phyloP scores from a whole-genome alignment of 2,888 invertebrate genomes.

The Junonia oenone region DNA sequence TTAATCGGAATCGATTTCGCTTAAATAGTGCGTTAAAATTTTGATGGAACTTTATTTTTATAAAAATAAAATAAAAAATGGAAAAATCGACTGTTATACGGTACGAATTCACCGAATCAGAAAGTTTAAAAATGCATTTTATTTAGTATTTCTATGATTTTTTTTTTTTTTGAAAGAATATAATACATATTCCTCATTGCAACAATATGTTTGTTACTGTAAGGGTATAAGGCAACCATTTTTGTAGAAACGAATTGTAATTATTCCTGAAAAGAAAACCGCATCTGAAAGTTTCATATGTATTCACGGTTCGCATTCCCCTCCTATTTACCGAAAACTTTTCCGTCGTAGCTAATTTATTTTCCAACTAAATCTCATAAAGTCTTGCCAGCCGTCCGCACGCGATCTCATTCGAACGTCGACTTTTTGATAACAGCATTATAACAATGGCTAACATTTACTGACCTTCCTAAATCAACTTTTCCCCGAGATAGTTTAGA shows the following conservation, averaged over 20 bases:
- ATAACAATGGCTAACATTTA: constrained; percentile 51
- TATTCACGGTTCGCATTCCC: constrained; percentile 18
- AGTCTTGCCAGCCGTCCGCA: constrained; percentile 62
- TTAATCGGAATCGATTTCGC: too few species aligned
- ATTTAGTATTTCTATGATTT: too few species aligned
- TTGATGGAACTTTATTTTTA: too few species aligned
- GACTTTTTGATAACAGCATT: constrained; percentile 70
- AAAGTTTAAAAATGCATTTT: too few species aligned
- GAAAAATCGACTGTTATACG: too few species aligned
- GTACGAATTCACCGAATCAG: too few species aligned
- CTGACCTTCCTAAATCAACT: constrained; percentile 34
- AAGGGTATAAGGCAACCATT: too few species aligned
- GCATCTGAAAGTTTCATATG: constrained; percentile 16
- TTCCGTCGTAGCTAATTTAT: constrained; percentile 74
- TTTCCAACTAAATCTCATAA: constrained; percentile 74
- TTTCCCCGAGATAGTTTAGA: constrained; percentile 28
- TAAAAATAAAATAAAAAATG: too few species aligned
- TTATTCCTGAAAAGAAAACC: constrained; percentile 14
- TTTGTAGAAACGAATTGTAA: neutral
- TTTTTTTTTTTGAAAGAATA: too few species aligned
- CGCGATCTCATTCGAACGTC: constrained; percentile 70
- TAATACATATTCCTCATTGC: too few species aligned
- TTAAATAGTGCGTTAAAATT: too few species aligned
- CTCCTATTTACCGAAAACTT: constrained; percentile 70
- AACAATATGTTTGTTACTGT: too few species aligned